phyloP scores from a whole-genome alignment of 2,888 invertebrate species.

The Cabera pusaria region DNA sequence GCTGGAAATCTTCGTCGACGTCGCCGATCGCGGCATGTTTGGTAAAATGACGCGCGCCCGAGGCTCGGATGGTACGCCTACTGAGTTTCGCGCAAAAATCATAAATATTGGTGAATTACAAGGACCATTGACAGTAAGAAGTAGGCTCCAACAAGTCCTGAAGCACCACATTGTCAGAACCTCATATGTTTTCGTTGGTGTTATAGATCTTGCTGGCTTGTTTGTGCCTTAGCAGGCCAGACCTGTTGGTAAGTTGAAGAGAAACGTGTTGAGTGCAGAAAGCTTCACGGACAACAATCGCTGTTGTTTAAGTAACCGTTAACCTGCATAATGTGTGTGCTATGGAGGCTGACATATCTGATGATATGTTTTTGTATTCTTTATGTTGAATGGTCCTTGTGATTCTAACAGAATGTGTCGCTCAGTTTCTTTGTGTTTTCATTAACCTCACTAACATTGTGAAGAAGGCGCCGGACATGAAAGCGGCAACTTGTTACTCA shows the following conservation, averaged over 20 bases:
- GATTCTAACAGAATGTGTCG: constrained; percentile 69
- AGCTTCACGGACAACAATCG: constrained; percentile 72
- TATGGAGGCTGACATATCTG: constrained; percentile 62
- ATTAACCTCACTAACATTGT: constrained; percentile 38
- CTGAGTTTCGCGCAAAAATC: constrained; percentile 77
- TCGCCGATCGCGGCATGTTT: constrained; percentile 52
- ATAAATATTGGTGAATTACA: constrained; percentile 76
- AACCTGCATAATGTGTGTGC: constrained; percentile 81
- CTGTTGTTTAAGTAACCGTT: constrained; percentile 72
- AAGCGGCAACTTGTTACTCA: constrained; percentile 9
- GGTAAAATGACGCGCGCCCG: constrained; percentile 53
- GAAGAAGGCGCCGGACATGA: constrained; percentile 18
- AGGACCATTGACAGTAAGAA: constrained; percentile 75
- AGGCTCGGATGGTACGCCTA: constrained; percentile 50
- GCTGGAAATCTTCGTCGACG: constrained; percentile 45
- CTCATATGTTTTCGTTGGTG: constrained; percentile 81
- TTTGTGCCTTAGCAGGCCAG: constrained; percentile 89
- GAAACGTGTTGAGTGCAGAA: constrained; percentile 62
- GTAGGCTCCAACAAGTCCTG: constrained; percentile 66
- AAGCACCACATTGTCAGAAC: constrained; percentile 74
- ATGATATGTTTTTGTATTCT: constrained; percentile 59
- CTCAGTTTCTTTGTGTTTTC: constrained; percentile 36
- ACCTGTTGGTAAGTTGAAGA: constrained; percentile 87
- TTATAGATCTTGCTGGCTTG: constrained; percentile 90
- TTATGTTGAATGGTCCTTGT: constrained; percentile 82